Evolutionary conservation across 2,113 vertebrate species (phyloP).

Genomic region (Menura novaehollandiae): DNA sequence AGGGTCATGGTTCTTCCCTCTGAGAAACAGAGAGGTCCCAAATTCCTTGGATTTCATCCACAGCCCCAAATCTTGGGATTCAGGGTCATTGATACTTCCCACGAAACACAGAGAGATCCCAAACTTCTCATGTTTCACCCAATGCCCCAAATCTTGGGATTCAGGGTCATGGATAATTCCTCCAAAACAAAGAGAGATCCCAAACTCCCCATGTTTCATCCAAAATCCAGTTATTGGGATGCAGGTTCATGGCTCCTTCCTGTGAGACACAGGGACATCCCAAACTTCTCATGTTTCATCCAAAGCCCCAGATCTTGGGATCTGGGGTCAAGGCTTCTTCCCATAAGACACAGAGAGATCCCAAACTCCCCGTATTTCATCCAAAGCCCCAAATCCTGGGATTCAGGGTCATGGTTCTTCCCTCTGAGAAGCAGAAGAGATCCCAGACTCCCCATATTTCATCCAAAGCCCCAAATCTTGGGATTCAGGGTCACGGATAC

Average conservation of each 20-base stretch:
- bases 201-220: no score
- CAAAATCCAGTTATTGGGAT: background rate
- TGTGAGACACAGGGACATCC: background rate
- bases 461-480: background rate
- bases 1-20: no score
- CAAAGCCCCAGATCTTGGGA: background rate
- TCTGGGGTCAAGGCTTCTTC: background rate
- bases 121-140: background rate
- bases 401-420: accelerated
- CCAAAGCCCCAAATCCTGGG: background rate
- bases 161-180: no score
- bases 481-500: background rate
- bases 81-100: no score
- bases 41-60: no score
- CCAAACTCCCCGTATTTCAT: background rate
- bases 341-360: background rate
- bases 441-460: background rate
- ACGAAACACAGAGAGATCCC: no score
- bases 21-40: no score
- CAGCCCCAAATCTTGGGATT: no score
- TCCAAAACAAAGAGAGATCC: no score
- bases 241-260: background rate
- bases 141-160: no score
- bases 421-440: background rate
- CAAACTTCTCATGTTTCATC: background rate